phyloP scores from a whole-genome alignment of 1,140 invertebrate genomes.

The Arion vulgaris region DNA sequence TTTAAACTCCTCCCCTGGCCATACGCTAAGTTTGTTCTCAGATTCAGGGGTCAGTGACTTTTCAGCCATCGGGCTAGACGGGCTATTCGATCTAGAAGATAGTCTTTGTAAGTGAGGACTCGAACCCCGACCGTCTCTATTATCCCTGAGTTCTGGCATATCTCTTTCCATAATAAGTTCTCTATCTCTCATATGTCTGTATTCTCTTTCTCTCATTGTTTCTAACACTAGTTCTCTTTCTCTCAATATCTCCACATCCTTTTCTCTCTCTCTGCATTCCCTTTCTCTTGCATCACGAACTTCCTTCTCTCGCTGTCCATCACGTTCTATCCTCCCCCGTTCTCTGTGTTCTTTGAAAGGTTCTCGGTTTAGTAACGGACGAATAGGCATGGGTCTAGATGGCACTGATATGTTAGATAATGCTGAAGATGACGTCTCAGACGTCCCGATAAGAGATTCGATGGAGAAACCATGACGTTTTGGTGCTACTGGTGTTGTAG shows the following conservation, averaged over 20 bases:
- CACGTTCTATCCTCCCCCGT: neutral
- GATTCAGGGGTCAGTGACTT: constrained; percentile 42
- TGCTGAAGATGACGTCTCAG: constrained; percentile 25
- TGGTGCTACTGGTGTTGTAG: constrained; percentile 25
- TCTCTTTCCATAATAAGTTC: constrained; percentile 14
- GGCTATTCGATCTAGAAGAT: constrained; percentile 16
- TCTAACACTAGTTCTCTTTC: constrained; percentile 9
- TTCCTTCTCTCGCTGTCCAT: neutral
- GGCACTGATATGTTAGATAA: neutral
- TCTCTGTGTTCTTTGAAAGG: neutral
- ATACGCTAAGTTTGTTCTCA: constrained; percentile 44
- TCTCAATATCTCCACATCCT: constrained; percentile 17
- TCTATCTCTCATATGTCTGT: constrained; percentile 24
- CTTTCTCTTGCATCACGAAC: neutral
- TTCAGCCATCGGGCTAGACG: constrained; percentile 22
- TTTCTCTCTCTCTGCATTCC: constrained; percentile 9
- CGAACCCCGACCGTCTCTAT: constrained; percentile 26
- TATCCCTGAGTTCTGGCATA: constrained; percentile 24
- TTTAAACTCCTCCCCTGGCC: constrained; percentile 47
- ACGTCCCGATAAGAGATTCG: constrained; percentile 46
- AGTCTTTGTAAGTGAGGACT: neutral
- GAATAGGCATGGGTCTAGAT: constrained; percentile 1
- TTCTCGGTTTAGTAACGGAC: neutral
- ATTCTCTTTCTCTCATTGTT: constrained; percentile 17
- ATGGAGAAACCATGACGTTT: constrained; percentile 51